Evolutionary conservation across 2,888 invertebrate species (phyloP).

Genomic region (Leuctra nigra): DNA sequence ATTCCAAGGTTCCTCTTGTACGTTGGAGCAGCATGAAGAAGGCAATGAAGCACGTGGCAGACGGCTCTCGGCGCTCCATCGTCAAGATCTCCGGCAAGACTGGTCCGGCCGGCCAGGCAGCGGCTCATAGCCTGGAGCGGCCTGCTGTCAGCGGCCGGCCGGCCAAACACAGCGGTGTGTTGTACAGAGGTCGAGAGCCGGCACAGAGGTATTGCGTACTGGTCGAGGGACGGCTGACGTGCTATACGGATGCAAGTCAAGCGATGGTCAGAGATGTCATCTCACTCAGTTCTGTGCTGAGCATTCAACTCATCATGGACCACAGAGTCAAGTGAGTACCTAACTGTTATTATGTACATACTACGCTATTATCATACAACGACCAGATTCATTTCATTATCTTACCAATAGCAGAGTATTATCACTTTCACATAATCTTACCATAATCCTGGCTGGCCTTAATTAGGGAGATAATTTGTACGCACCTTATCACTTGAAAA

Average conservation of each 20-base stretch:
- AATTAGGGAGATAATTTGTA: no score
- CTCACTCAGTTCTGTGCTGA: conserved; percentile 56
- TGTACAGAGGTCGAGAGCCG: conserved; percentile 64
- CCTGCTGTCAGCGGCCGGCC: background rate
- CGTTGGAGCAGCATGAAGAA: conserved; percentile 34
- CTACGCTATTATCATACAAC: background rate
- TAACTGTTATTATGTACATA: background rate
- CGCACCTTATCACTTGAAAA: no score
- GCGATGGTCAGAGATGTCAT: conserved; percentile 62
- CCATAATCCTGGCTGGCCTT: no score
- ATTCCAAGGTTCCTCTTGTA: conserved; percentile 33
- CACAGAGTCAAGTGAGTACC: conserved; percentile 42
- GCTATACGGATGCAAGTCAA: conserved; percentile 66
- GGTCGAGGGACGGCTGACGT: conserved; percentile 62
- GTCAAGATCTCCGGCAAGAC: background rate
- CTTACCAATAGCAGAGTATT: background rate
- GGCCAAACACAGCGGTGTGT: conserved; percentile 46
- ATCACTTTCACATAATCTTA: no score
- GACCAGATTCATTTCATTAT: background rate
- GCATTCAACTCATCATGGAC: conserved; percentile 56
- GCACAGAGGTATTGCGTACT: conserved; percentile 65
- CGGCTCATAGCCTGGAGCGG: background rate
- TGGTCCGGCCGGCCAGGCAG: background rate
- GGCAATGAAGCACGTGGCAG: conserved; percentile 32
- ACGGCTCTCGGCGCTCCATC: conserved; percentile 33